These are phyloP conservation scores for Serrognathus titanus DNA, from an alignment of 2,888 invertebrate genomes.

Conservation along the genomic window DNA sequence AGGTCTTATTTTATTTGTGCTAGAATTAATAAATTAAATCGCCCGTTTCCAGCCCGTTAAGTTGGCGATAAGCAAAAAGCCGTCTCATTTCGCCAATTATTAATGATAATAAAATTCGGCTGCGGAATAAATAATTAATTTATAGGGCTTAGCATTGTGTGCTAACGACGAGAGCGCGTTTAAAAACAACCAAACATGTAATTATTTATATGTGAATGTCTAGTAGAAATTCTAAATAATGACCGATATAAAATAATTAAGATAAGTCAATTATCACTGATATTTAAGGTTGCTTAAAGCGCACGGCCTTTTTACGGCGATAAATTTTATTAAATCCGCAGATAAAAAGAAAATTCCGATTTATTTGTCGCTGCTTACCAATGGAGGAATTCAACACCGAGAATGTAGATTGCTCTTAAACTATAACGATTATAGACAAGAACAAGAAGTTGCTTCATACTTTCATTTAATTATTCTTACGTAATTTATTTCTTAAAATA, in stretches of 20 bases:
- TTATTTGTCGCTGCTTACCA: not conserved
- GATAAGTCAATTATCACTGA: constrained; percentile 14
- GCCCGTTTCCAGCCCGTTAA: not conserved
- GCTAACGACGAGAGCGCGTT: constrained; percentile 26
- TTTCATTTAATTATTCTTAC: too few relatives aligned
- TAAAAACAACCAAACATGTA: constrained; percentile 22
- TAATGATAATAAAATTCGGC: constrained; percentile 32
- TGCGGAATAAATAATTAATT: constrained; percentile 30
- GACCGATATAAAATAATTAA: constrained; percentile 12
- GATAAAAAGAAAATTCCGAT: not conserved
- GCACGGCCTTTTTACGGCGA: not conserved
- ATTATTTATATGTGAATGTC: constrained; percentile 22
- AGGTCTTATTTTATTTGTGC: not conserved
- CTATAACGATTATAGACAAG: too few relatives aligned
- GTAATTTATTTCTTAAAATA: too few relatives aligned
- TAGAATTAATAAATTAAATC: constrained; percentile 1
- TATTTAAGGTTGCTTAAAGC: constrained; percentile 2
- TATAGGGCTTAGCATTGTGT: constrained; percentile 30
- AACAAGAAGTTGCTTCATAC: too few relatives aligned
- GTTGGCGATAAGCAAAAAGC: constrained; percentile 11
- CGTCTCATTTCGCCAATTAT: constrained; percentile 29
- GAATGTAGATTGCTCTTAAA: not conserved
- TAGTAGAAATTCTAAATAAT: constrained; percentile 10
- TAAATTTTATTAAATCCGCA: constrained; percentile 3
- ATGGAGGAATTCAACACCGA: not conserved